Evolutionary conservation across 92 coral and sea anemone species (phyloP), one percentile per base, ranked within the genome.

Genomic region (Phymanthus crucifer): DNA sequence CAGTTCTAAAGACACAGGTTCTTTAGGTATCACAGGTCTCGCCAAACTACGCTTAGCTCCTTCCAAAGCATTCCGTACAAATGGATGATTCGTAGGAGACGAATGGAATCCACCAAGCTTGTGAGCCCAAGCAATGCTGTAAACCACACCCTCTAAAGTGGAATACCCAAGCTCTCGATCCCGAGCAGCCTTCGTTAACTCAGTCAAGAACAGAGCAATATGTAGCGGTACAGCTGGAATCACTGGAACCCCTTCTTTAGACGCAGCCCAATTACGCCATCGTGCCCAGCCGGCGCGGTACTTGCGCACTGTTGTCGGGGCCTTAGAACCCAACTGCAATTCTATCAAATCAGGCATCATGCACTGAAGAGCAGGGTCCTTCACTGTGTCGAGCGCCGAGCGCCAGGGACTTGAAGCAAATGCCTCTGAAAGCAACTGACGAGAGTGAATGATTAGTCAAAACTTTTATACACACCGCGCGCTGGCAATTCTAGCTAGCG

Each of bases 11-110:
- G 75, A 40, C 64, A 90, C 18, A 7, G 94, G 94, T 74, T 90
- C 79, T 71, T 90, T 90, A 21, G 88, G 91, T 48, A 70, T 77
- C 32, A 86, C 70, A n/a, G 93, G 90, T 45, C 72, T 75, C 13
- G 85, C 73, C 47, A 89, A 64, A 19, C 38, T 74, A n/a, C 75
- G 48, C 52, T 74, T 73, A 35, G 93, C 90, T 23, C 82, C 87
- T 73, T 89, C 93, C 6, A 87, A 56, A 0, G 84, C 71, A 35
- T 80, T 40, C 38, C 80, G 68, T 3, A 85, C 90, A 23, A 89
- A 43, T 52, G 93, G 81, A 32, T 85, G 90, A 24, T 75, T 78
- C 0, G 81, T 72, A 5, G 90, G 93, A 66, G 75, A 77, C 33
- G 70, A 31, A n/a, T 78, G 66, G 33, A 83, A 43, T 36, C 90